phyloP scores from a whole-genome alignment of 2,797 vertebrate species.

The Melanotaenia trifasciata region DNA sequence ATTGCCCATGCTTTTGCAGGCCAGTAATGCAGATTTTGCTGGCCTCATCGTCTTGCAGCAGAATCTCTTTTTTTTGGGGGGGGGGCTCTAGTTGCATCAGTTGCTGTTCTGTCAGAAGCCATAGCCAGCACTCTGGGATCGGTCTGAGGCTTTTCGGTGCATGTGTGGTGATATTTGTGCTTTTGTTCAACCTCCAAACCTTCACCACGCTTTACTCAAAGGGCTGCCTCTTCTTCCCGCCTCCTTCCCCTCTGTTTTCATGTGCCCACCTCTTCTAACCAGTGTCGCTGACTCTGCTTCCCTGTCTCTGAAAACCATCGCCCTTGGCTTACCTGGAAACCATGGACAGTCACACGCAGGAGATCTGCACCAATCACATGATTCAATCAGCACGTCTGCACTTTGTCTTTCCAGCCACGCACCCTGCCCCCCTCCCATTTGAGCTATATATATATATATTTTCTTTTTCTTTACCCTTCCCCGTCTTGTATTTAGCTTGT shows the following conservation, averaged over 20 bases:
- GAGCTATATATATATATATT: not conserved
- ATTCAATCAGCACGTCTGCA: constrained; percentile 83
- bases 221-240: constrained; percentile 74
- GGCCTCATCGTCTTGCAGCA: constrained; percentile 14
- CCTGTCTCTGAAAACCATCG: constrained; percentile 11
- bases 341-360: constrained; percentile 28
- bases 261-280: constrained; percentile 32
- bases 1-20: constrained; percentile 29
- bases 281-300: constrained; percentile 31
- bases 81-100: constrained; percentile 1
- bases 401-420: constrained; percentile 79
- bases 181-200: constrained; percentile 36
- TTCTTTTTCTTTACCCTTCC: not conserved
- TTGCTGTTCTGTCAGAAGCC: constrained; percentile 57
- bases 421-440: constrained; percentile 4
- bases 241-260: constrained; percentile 14
- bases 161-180: constrained; percentile 29
- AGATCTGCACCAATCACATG: constrained; percentile 49
- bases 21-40: constrained; percentile 19
- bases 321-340: constrained; percentile 7
- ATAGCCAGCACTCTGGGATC: constrained; percentile 56
- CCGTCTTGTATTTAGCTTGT: constrained; percentile 34
- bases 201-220: constrained; percentile 80
- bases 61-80: not conserved
- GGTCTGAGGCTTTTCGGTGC: constrained; percentile 47